phyloP scores from a whole-genome alignment of 2,113 vertebrate species.

The Istiophorus platypterus region DNA sequence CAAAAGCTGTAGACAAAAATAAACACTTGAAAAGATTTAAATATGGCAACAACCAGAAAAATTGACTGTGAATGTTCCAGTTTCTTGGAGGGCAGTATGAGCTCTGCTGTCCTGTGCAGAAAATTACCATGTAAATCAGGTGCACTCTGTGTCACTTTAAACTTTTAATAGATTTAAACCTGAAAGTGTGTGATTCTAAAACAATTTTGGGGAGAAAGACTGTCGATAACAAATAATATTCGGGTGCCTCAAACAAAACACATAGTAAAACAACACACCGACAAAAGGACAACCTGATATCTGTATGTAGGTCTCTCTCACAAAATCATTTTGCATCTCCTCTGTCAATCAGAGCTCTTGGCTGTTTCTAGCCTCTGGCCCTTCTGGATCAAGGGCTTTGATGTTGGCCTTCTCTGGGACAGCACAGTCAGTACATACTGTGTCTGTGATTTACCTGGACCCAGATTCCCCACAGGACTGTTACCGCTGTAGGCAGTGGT shows the following conservation, averaged over 20 bases:
- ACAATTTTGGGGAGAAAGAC: background rate
- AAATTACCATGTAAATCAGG: background rate
- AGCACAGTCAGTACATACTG: constrained; percentile 12
- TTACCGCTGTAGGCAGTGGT: constrained; percentile 15
- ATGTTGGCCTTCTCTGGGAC: constrained; percentile 53
- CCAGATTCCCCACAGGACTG: constrained; percentile 51
- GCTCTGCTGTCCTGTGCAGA: background rate
- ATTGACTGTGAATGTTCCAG: background rate
- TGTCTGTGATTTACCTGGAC: constrained; percentile 58
- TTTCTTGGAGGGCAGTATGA: background rate
- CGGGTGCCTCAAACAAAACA: background rate
- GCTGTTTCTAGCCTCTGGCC: constrained; percentile 56
- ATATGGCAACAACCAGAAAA: constrained; percentile 30
- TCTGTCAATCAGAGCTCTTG: constrained; percentile 57
- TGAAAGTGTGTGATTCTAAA: background rate
- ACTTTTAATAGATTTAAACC: background rate
- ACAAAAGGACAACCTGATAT: constrained; percentile 15
- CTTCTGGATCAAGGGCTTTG: constrained; percentile 65
- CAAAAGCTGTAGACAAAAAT: constrained; percentile 36
- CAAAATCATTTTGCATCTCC: constrained; percentile 28
- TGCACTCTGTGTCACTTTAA: background rate
- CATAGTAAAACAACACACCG: constrained; percentile 2
- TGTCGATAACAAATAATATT: background rate
- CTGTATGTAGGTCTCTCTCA: background rate
- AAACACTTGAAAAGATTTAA: constrained; percentile 34